Percentiles rank a stretch among this genome's conserved stretches.
phyloP scores from a whole-genome alignment of 1,140 invertebrate genomes.

The Scylla paramamosain region DNA sequence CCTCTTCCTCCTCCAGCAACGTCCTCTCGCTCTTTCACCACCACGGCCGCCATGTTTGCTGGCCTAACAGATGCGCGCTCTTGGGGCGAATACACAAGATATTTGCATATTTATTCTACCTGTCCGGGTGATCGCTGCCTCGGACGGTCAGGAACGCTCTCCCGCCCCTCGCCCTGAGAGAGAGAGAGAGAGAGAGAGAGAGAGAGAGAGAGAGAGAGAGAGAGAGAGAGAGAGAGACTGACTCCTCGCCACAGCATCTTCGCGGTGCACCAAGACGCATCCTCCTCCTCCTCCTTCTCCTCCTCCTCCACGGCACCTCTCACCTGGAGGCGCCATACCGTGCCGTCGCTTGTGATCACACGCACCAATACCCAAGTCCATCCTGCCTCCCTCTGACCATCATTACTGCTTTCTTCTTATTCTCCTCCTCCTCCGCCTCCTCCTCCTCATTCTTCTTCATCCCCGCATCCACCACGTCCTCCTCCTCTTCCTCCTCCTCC shows the following conservation, averaged over 20 bases:
- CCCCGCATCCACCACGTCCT: neutral
- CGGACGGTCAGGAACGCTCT: conserved; percentile 38
- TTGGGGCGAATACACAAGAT: conserved; percentile 64
- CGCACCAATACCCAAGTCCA: conserved; percentile 52
- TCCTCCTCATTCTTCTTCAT: neutral
- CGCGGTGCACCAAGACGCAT: neutral
- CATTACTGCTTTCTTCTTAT: conserved; percentile 47
- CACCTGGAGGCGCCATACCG: conserved; percentile 50
- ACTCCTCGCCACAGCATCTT: neutral
- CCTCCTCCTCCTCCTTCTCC: conserved; percentile 6
- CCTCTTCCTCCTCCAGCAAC: conserved; percentile 36
- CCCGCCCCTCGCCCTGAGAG: neutral
- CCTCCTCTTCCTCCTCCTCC: neutral
- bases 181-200: neutral
- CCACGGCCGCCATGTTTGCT: conserved; percentile 60
- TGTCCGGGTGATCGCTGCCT: conserved; percentile 69
- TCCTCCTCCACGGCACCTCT: neutral
- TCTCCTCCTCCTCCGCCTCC: neutral
- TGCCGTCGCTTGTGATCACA: conserved; percentile 56
- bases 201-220: neutral
- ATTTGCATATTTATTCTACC: conserved; percentile 72
- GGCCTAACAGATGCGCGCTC: conserved; percentile 63
- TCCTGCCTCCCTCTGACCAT: conserved; percentile 44
- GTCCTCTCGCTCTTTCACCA: conserved; percentile 39
- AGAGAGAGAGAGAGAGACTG: neutral